Conservation (phyloP, 2,888 invertebrate species). For the Anthrax anthrax region DNA sequence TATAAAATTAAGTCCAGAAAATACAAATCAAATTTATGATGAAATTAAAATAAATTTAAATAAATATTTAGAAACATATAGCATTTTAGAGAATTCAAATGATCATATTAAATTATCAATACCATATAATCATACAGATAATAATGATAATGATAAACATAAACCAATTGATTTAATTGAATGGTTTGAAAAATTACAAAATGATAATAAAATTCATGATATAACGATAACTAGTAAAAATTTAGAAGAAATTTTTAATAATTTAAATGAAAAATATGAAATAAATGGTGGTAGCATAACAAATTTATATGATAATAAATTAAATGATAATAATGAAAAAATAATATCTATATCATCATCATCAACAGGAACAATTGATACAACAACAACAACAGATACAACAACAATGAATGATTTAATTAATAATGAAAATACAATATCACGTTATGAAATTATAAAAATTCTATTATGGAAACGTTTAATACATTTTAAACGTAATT, state of each 20-base stretch:
- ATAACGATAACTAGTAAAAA: constrained; percentile 46
- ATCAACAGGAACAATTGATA: not conserved
- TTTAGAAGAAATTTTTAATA: constrained; percentile 46
- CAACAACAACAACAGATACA: not conserved
- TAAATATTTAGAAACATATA: constrained; percentile 18
- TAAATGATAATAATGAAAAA: constrained; percentile 8
- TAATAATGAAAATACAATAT: not conserved
- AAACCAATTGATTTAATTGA: not conserved
- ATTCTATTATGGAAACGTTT: constrained; percentile 43
- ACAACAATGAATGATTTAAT: no score
- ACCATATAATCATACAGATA: constrained; percentile 17
- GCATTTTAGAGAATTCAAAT: constrained; percentile 13
- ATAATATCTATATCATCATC: not conserved
- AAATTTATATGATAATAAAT: not conserved
- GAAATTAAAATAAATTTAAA: constrained; percentile 18
- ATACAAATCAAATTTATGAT: constrained; percentile 4
- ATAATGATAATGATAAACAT: not conserved
- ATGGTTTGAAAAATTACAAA: constrained; percentile 31
- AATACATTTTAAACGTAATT: constrained; percentile 45
- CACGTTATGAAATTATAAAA: constrained; percentile 18
- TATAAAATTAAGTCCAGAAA: constrained; percentile 13
- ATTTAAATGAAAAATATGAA: constrained; percentile 14
- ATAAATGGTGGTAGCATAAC: constrained; percentile 7
- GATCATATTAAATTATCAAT: constrained; percentile 19
- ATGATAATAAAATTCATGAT: constrained; percentile 33